phyloP scores from a whole-genome alignment of 2,888 invertebrate species.

The Watsonalla cultraria region DNA sequence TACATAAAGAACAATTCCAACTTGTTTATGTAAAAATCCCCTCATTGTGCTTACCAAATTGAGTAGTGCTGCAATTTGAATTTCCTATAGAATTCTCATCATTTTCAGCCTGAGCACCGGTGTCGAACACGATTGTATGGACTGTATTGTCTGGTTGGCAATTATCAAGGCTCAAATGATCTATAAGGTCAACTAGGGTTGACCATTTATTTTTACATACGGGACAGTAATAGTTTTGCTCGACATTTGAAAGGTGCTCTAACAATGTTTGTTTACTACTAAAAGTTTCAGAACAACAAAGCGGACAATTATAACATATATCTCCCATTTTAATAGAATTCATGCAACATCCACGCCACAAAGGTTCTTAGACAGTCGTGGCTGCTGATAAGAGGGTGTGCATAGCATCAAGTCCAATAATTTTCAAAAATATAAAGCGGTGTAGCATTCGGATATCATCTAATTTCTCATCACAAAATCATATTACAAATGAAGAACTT shows the following conservation, averaged over 20 bases:
- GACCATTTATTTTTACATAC: conserved; percentile 76
- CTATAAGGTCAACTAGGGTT: conserved; percentile 73
- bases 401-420: conserved; percentile 46
- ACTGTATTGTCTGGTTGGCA: conserved; percentile 29
- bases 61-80: conserved; percentile 13
- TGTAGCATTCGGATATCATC: conserved; percentile 59
- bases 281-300: conserved; percentile 82
- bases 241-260: conserved; percentile 70
- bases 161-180: conserved; percentile 73
- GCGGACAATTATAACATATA: conserved; percentile 74
- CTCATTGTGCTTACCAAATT: conserved; percentile 24
- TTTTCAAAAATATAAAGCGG: conserved; percentile 26
- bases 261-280: conserved; percentile 73
- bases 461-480: conserved; percentile 56
- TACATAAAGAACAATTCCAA: too few species aligned
- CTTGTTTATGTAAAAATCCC: too few species aligned
- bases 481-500: conserved; percentile 66
- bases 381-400: conserved; percentile 4
- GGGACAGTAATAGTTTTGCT: conserved; percentile 78
- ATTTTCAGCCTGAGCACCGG: conserved; percentile 11
- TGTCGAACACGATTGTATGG: conserved; percentile 21
- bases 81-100: conserved; percentile 12
- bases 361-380: neutral
- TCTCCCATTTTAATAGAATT: conserved; percentile 68
- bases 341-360: neutral